Evolutionary conservation across 2,888 invertebrate genomes (phyloP).

Genomic region (Enoplolaimus lenunculus): DNA sequence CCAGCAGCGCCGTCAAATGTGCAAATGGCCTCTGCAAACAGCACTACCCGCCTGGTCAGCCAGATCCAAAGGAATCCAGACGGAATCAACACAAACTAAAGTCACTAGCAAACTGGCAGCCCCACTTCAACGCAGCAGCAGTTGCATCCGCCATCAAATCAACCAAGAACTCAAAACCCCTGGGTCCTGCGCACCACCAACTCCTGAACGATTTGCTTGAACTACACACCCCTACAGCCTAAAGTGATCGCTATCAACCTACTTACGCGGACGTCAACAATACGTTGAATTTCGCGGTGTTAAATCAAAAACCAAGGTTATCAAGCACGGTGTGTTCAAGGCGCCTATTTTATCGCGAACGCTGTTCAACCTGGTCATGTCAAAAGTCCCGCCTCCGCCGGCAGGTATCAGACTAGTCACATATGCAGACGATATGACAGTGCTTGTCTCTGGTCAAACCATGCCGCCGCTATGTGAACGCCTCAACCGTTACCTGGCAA

Average conservation of each 20-base stretch:
- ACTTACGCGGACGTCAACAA: constrained; percentile 1
- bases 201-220: not conserved
- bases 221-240: not conserved
- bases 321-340: not conserved
- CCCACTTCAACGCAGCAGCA: not conserved
- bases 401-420: not conserved
- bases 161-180: not conserved
- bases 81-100: not conserved
- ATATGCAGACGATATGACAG: constrained; percentile 2
- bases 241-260: not conserved
- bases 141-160: not conserved
- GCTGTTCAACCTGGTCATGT: not conserved
- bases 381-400: not conserved
- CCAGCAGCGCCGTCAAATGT: not conserved
- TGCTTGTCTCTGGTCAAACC: not conserved
- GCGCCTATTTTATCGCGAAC: not conserved
- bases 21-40: not conserved
- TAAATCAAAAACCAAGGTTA: not conserved
- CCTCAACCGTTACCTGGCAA: not conserved
- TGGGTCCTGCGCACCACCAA: constrained; percentile 8
- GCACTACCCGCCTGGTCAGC: not conserved
- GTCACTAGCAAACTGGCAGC: not conserved
- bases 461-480: too few relatives aligned
- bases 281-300: constrained; percentile 5
- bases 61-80: not conserved